A percentile compares a stretch with the other conserved stretches of the same genome.
Conservation (phyloP, 2,797 vertebrate genomes). For the Echeneis naucrates region DNA sequence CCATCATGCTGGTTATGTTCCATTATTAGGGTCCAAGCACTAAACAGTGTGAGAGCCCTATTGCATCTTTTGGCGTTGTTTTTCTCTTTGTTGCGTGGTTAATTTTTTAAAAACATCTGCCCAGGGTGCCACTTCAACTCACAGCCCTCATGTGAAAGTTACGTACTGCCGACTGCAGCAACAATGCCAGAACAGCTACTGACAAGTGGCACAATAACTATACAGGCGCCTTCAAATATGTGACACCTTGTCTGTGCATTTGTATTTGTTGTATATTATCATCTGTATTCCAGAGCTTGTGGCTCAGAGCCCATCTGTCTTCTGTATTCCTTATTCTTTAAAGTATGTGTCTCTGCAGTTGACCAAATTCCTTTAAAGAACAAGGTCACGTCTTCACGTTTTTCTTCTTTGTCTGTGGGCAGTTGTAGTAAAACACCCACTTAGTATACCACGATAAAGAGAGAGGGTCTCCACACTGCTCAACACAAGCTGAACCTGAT, state of each 20-base stretch:
- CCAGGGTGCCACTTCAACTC: neutral
- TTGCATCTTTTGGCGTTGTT: too few species aligned
- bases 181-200: neutral
- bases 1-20: neutral
- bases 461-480: constrained; percentile 15
- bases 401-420: constrained; percentile 6
- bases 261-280: neutral
- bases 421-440: constrained; percentile 9
- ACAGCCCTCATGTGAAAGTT: neutral
- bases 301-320: neutral
- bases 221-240: neutral
- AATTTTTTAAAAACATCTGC: neutral
- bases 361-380: constrained; percentile 6
- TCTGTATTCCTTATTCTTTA: neutral
- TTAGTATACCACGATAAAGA: constrained; percentile 9
- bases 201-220: neutral
- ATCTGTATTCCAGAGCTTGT: neutral
- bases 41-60: too few species aligned
- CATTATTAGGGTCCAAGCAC: too few species aligned
- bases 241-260: neutral
- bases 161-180: neutral
- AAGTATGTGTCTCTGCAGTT: neutral
- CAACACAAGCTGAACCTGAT: constrained; percentile 36
- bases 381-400: constrained; percentile 6
- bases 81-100: neutral